Evolutionary conservation across 2,888 invertebrate genomes (phyloP).

Genomic region (Drosophila mimetica): DNA sequence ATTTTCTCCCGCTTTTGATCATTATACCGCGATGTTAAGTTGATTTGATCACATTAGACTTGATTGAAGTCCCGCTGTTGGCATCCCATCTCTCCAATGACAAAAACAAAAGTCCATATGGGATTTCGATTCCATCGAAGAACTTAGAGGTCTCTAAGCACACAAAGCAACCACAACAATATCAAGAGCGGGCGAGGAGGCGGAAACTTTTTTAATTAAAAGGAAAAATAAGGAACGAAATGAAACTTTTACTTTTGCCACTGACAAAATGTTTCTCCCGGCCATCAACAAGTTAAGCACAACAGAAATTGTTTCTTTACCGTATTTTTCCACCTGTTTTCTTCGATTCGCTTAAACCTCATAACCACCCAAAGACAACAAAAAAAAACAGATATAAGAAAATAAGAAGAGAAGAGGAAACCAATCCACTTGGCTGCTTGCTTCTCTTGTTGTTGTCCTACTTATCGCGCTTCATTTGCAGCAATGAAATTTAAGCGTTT

Average conservation of each 20-base stretch:
- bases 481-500: conserved; percentile 58
- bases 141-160: conserved; percentile 23
- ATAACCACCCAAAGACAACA: neutral
- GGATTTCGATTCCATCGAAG: conserved; percentile 23
- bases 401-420: neutral
- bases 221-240: conserved; percentile 21
- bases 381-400: neutral
- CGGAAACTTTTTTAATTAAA: conserved; percentile 69
- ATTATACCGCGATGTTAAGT: neutral
- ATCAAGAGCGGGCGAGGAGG: conserved; percentile 21
- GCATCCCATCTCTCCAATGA: neutral
- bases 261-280: conserved; percentile 52
- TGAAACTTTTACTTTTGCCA: conserved; percentile 30
- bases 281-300: conserved; percentile 50
- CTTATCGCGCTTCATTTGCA: conserved; percentile 63
- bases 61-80: conserved; percentile 12
- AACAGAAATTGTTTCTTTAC: conserved; percentile 27
- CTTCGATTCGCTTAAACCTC: conserved; percentile 22
- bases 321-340: conserved; percentile 25
- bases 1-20: neutral
- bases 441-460: conserved; percentile 22
- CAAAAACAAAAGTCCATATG: conserved; percentile 7
- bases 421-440: neutral
- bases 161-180: conserved; percentile 34
- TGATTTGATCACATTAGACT: neutral